phyloP scores from a whole-genome alignment of 2,888 invertebrate genomes.

The Silvanus unidentatus region DNA sequence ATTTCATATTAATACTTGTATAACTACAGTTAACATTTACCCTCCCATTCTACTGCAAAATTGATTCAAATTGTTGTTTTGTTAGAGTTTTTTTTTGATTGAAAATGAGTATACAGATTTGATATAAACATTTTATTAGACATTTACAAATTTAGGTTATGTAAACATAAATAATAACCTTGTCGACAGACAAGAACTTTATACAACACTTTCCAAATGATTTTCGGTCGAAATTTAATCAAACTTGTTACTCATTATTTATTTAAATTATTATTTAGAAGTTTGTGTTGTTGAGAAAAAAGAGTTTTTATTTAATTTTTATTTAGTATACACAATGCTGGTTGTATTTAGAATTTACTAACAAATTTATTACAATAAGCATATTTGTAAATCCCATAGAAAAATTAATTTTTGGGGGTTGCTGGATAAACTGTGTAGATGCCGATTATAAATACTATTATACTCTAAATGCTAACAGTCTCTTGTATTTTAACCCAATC shows the following conservation, averaged over 20 bases:
- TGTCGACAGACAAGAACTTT: conserved; percentile 7
- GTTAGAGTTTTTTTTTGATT: background rate
- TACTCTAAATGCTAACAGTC: too few species aligned
- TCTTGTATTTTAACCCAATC: too few species aligned
- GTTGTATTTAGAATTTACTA: conserved; percentile 19
- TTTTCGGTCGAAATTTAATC: background rate
- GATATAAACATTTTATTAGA: background rate
- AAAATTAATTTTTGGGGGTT: too few species aligned
- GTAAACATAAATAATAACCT: conserved; percentile 14
- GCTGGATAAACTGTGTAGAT: too few species aligned
- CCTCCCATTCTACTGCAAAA: conserved; percentile 22
- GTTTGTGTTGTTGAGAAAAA: conserved; percentile 7
- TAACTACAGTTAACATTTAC: conserved; percentile 4
- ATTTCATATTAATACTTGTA: too few species aligned
- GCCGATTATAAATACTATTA: too few species aligned
- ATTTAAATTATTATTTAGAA: conserved; percentile 1
- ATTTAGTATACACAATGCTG: conserved; percentile 29
- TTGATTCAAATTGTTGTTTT: conserved; percentile 9
- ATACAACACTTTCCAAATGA: conserved; percentile 6
- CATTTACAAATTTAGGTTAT: conserved; percentile 12
- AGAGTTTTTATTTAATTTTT: conserved; percentile 19
- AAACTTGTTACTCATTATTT: conserved; percentile 13
- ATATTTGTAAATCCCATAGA: too few species aligned
- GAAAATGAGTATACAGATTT: background rate
- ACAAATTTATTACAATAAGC: too few species aligned